Evolutionary conservation across 2,113 vertebrate genomes (phyloP), one percentile per base, ranked within the genome.

Genomic region (Notothenia rossii): DNA sequence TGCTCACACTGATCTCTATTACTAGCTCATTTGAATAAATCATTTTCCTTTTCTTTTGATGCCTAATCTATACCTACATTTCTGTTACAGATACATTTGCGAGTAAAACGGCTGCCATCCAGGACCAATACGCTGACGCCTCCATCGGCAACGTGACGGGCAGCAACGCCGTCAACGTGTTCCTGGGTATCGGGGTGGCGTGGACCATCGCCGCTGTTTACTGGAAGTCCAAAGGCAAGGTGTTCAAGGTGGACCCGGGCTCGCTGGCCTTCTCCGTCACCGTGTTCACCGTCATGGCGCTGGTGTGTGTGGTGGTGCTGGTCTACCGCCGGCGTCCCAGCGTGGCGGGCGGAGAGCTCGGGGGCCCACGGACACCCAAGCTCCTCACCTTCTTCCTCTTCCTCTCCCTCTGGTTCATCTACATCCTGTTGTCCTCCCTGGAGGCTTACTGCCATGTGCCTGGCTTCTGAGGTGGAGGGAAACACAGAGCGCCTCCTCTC

Each of bases 91-190:
- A 96, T 77, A 96, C 95, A 10, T 96, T 96, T 86, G 96, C 96
- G 4, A 96, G 96, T 66, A 96, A 96, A 78, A 96, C 96, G 59
- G 96, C 96, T 0, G 96, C 96, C 69, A 95, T 96, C 78, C 96
- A 96, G 93, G 96, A 96, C 91, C 95, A 96, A 72, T 95, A 96
- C 8, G 96, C 96, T 0, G 96, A 96, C 25, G 96, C 96, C 5
- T 96, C 96, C 67, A 96, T 96, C 13, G 96, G 96, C 59, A 96
- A 96, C 14, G 96, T 96, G 90, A 96, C 96, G 0, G 96, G 96
- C 88, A 96, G 96, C 90, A 96, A 96, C 58, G 96, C 95, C 0
- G 96, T 96, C 13, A 96, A 96, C 9, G 96, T 96, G 4, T 96
- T 96, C 94, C 92, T 96, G 83, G 96, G 96, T 75, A 96, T 96